Base-by-base conservation (phyloP, 1,140 invertebrate genomes). In the Archivesica marissinica region DNA sequence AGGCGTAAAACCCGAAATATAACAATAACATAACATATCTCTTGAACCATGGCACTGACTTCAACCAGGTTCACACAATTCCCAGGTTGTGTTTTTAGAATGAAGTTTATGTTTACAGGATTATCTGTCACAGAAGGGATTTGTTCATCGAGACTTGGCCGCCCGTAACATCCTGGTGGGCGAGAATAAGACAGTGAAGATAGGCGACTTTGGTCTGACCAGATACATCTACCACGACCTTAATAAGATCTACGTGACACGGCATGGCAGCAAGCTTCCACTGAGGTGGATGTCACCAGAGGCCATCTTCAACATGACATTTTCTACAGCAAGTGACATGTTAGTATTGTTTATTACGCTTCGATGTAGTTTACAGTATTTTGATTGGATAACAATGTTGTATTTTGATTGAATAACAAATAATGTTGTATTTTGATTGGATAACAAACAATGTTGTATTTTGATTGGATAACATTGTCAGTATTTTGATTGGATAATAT, bases 101-200 rank as follows among this genome's bases (percentile, higher is more conserved):
- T n/a, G n/a, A n/a, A n/a, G n/a, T n/a, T n/a, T n/a, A n/a, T 38
- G 68, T 81, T 88, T 89, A 61, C 84, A 94, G 94, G 94, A 95
- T 76, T 95, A 93, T 75, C 86, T 95, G 39, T 92, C 93, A 6
- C 91, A 92, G 75, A 95, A 95, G 86, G 94, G 94, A 2, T 95
- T 92, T 88, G 93, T 95, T 35, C 94, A 95, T 83, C 89, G 94
- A 41, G 94, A 95, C 86, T 90, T 95, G 41, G 94, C 94, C 1
- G 93, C 94, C 7, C 89, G 94, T 56, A 95, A 95, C 84, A 88
- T 95, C 52, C 88, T 95, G 13, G 93, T 95, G 33, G 93, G 94
- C 59, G 88, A 89, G 17, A 76, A 94, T 56, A 93, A 91, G 77
- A 91, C 85, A 33, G 88, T 92, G 47, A 93, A 93, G 86, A 91